Base-by-base conservation (phyloP, 2,888 invertebrate genomes). In the Eupithecia pulchellata region DNA sequence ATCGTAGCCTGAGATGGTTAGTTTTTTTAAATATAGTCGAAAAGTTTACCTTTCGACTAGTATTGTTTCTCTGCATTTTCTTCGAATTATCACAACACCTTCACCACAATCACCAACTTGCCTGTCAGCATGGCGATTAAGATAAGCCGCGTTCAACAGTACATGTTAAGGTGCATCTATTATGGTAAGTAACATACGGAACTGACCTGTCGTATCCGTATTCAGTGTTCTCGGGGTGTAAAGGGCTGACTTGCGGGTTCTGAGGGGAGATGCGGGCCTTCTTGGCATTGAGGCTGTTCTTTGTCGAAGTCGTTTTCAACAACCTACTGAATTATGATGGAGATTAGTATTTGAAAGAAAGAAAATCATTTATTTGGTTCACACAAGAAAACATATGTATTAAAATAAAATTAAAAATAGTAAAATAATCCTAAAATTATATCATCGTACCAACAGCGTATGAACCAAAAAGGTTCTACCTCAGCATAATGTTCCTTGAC, bases 241-340 rank as follows among this genome's bases (percentile, higher is more conserved):
- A 86, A 14, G 91, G 89, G 70, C 89, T 89, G 74, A 88, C 87
- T 79, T 86, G 88, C 29, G 84, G 52, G 13, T 25, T 52, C 11
- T n/a, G n/a, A n/a, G 52, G 52, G 13, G 52, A 83, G 4, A 89
- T 82, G 4, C 89, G 86, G 11, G 84, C 79, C 73, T 91, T 92
- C 82, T 92, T 93, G 29, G 83, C 77, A 72, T 79, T 85, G 75
- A 86, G 84, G 78, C 86, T 90, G 77, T 88, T 91, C 78, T 89
- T 93, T 71, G 82, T 89, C 17, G 91, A 84, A 0, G 91, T 88
- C 72, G 91, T 92, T 78, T 93, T 93, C 74, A 93, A 80, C 73
- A 92, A 84, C 80, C 93, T 92, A 81, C 30, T 67, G 55, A 25
- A 27, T 57, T 57, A 14, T 14, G 57, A 29, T 29, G 0, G 29